Base-by-base conservation (phyloP, 2,113 vertebrate genomes). In the Dicerorhinus sumatrensis region DNA sequence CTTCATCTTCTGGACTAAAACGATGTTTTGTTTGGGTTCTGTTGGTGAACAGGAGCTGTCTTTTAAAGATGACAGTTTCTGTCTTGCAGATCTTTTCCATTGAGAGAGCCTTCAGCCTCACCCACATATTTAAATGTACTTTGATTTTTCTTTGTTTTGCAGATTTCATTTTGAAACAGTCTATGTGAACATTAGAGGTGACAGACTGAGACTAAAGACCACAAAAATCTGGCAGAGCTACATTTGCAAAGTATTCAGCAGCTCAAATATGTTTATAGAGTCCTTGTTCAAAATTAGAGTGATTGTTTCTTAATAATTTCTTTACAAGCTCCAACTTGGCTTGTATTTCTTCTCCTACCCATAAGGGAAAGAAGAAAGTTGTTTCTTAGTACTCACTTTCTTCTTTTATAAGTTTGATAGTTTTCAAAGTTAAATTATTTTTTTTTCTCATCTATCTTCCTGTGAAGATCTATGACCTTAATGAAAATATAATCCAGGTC, bases 111-210 rank as follows among this genome's bases (percentile, higher is more conserved):
- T 95, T 97, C 94, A 31, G 92, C 25, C 13, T 75, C 18, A 60
- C 42, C 31, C 27, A 48, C 58, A 95, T 86, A 96, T 91, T 98
- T 97, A 97, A 98, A 95, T 88, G 81, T 97, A 48, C 3, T 94
- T 76, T 69, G n/a, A 36, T 82, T 48, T 56, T 91, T 89, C 82
- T 97, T 97, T 97, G 27, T 54, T 94, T 97, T 98, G n/a, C 77
- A 97, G 96, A 85, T 97, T 91, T 94, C 83, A 29, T 84, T 94
- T 82, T 93, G 39, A 96, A 94, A 98, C 91, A 91, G 39, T 88
- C 72, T 97, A 70, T 97, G 87, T 89, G 75, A 73, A 72, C 21
- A 79, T 88, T 96, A 76, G 80, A 79, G 54, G 67, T 95, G 92
- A 73, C 67, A 98, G 69, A 90, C 31, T 93, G 94, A 95, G 92